Conservation (phyloP, 2,113 vertebrate genomes). For the Synchiropus splendidus region DNA sequence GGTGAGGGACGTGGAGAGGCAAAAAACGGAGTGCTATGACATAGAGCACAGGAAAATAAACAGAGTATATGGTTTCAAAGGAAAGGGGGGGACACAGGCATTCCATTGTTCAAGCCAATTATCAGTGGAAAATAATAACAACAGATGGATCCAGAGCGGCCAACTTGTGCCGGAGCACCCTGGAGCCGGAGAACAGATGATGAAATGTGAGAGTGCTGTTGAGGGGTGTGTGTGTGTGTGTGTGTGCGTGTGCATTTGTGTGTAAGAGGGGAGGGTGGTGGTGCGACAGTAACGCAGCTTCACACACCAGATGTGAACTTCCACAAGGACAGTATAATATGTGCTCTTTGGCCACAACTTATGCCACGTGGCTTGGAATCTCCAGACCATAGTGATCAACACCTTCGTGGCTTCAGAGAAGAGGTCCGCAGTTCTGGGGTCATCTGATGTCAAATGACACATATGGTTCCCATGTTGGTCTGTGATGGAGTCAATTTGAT, state of each 20-base stretch:
- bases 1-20: slow-evolving; percentile 7
- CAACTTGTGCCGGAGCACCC: slow-evolving; percentile 85
- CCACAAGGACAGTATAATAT: slow-evolving; percentile 46
- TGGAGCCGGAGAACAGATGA: slow-evolving; percentile 89
- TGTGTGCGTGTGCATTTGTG: too few species aligned
- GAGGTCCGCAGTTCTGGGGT: too few species aligned
- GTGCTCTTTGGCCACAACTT: slow-evolving; percentile 32
- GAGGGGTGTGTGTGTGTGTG: too few species aligned
- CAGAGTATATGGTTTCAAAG: slow-evolving; percentile 93
- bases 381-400: slow-evolving; percentile 22
- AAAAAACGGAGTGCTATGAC: slow-evolving; percentile 33
- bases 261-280: slow-evolving; percentile 59
- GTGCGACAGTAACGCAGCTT: slow-evolving; percentile 65
- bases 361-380: slow-evolving; percentile 9
- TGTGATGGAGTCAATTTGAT: too few species aligned
- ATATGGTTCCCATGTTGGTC: too few species aligned
- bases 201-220: slow-evolving; percentile 89
- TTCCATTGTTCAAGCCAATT: slow-evolving; percentile 99
- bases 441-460: too few species aligned
- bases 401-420: not conserved
- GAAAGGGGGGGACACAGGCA: slow-evolving; percentile 84
- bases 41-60: slow-evolving; percentile 78
- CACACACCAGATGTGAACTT: slow-evolving; percentile 89
- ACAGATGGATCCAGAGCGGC: slow-evolving; percentile 96
- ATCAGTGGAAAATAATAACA: slow-evolving; percentile 99